These are phyloP conservation scores for Linnaemya vulpina DNA, from an alignment of 2,888 invertebrate species.

Conservation along the genomic window DNA sequence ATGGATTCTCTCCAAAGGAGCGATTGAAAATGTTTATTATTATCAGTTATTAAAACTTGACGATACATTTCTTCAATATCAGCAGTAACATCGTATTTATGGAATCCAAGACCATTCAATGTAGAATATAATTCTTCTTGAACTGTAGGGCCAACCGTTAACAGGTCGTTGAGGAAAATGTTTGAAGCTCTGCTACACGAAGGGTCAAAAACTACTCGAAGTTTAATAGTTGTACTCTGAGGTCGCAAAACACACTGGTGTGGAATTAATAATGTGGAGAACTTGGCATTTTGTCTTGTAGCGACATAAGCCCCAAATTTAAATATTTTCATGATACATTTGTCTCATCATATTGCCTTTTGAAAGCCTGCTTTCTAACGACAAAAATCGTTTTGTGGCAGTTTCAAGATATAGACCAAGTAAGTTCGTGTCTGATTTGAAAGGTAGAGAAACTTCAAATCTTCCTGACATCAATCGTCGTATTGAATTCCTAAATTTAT, in stretches of 20 bases:
- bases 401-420: background rate
- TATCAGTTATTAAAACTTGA: no score
- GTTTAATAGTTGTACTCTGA: background rate
- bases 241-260: background rate
- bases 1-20: background rate
- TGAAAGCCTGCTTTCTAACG: background rate
- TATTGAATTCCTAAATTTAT: no score
- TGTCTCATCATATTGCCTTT: background rate
- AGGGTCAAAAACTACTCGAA: background rate
- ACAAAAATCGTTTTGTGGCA: background rate
- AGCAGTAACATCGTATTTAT: background rate
- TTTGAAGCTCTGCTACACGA: background rate
- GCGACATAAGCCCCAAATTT: no score
- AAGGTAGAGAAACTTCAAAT: no score
- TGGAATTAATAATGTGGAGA: background rate
- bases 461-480: no score
- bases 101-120: background rate
- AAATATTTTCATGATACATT: background rate
- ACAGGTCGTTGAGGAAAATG: background rate
- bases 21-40: background rate
- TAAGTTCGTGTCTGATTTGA: no score
- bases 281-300: background rate
- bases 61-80: background rate
- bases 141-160: background rate
- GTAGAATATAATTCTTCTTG: no score